Evolutionary conservation across 2,888 invertebrate species (phyloP).

Genomic region (Nymphalis c-album): DNA sequence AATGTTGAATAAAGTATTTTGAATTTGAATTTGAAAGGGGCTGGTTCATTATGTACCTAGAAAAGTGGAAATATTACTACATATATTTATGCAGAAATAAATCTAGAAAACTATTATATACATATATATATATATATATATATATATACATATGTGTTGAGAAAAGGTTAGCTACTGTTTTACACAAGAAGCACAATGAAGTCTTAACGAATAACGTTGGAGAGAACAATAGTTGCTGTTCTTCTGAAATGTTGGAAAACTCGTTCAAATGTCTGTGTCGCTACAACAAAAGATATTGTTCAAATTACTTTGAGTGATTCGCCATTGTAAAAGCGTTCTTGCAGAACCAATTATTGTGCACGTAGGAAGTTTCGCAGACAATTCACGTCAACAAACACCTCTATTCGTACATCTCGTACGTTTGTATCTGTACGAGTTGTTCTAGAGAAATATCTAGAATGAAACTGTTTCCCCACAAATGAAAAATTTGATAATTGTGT

Average conservation of each 20-base stretch:
- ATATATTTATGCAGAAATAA: too few species aligned
- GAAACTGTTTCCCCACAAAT: not conserved
- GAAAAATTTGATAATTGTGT: too few species aligned
- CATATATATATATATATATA: too few species aligned
- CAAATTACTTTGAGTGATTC: conserved; percentile 21
- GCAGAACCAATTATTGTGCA: conserved; percentile 21
- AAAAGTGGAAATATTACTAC: too few species aligned
- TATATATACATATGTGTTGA: too few species aligned
- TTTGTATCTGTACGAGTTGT: not conserved
- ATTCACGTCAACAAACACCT: conserved; percentile 8
- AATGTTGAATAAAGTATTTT: too few species aligned
- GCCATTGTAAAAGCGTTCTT: conserved; percentile 18
- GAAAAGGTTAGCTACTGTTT: not conserved
- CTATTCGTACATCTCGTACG: conserved; percentile 1
- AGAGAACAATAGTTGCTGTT: conserved; percentile 14
- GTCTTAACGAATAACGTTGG: conserved; percentile 1
- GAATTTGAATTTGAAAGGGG: too few species aligned
- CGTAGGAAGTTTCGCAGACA: conserved; percentile 10
- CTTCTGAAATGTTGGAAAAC: conserved; percentile 10
- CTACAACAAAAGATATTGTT: conserved; percentile 25
- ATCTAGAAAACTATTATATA: too few species aligned
- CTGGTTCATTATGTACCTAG: too few species aligned
- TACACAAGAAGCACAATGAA: not conserved
- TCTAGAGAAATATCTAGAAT: not conserved
- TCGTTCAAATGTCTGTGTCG: conserved; percentile 14